Percentiles rank a stretch among this genome's conserved stretches.
These are phyloP conservation scores for Cheiracanthium punctorium DNA, from an alignment of 2,888 invertebrate genomes.

Conservation along the genomic window DNA sequence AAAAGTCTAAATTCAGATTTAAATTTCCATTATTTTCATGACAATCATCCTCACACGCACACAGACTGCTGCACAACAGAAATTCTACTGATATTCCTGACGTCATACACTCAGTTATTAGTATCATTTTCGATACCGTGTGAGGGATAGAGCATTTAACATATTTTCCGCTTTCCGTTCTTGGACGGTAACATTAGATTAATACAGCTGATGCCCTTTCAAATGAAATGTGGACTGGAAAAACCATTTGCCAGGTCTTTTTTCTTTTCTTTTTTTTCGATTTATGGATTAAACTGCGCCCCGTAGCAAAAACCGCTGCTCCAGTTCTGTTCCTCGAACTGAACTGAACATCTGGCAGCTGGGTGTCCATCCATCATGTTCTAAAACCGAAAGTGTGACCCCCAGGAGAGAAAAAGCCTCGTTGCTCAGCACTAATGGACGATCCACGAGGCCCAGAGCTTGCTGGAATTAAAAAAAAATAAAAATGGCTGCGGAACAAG, in stretches of 20 bases:
- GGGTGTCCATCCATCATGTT: conserved; percentile 51
- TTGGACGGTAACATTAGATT: neutral
- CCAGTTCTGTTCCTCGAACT: conserved; percentile 28
- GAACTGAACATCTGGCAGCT: conserved; percentile 56
- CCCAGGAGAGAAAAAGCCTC: conserved; percentile 29
- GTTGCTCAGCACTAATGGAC: conserved; percentile 63
- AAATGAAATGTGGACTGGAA: conserved; percentile 10
- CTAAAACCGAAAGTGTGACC: conserved; percentile 47
- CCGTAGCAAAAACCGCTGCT: neutral
- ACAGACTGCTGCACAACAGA: no score
- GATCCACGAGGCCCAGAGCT: neutral
- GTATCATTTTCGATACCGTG: no score
- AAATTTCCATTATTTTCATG: no score
- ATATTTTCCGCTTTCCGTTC: no score
- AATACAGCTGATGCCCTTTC: neutral
- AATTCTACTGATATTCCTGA: no score
- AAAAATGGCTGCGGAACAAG: neutral
- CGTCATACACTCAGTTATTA: no score
- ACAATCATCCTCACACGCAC: no score
- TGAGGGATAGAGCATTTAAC: no score
- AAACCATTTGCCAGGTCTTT: neutral
- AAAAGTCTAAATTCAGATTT: no score
- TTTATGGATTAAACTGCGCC: neutral
- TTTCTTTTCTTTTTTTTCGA: neutral
- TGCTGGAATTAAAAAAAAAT: neutral